Conservation (phyloP, 2,797 vertebrate genomes). For the Remorina albescens region DNA sequence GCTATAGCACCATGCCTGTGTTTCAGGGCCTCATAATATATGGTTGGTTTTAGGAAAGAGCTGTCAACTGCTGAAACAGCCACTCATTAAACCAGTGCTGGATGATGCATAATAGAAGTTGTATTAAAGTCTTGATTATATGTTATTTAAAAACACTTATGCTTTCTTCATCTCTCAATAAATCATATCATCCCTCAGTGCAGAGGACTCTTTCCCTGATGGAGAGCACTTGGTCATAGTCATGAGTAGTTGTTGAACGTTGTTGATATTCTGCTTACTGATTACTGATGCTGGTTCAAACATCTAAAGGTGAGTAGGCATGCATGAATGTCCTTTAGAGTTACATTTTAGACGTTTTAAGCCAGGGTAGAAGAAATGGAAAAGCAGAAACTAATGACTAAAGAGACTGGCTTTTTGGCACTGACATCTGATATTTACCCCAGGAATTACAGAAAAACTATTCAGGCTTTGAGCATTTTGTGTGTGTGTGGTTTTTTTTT, state of each 20-base stretch:
- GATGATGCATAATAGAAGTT: neutral
- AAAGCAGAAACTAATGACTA: neutral
- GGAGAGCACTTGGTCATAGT: conserved; percentile 20
- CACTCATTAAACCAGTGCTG: conserved; percentile 6
- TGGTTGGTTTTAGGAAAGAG: neutral
- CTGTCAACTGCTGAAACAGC: neutral
- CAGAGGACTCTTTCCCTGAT: conserved; percentile 22
- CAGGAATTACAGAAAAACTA: conserved; percentile 6
- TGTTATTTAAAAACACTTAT: neutral
- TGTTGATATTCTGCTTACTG: conserved; percentile 2
- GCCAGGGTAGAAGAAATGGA: neutral
- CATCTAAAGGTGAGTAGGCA: neutral
- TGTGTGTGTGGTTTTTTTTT: too few relatives aligned
- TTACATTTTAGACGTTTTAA: too few relatives aligned
- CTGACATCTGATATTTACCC: neutral
- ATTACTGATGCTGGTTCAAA: conserved; percentile 15
- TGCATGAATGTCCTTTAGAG: too few relatives aligned
- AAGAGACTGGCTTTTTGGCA: neutral
- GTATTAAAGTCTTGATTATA: conserved; percentile 4
- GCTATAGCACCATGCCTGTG: neutral
- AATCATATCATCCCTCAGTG: neutral
- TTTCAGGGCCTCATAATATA: neutral
- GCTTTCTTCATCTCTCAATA: neutral
- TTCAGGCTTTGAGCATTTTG: neutral
- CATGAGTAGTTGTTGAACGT: neutral